These are phyloP conservation scores for Pardosa pseudoannulata DNA, from an alignment of 2,888 invertebrate species.

Conservation along the genomic window DNA sequence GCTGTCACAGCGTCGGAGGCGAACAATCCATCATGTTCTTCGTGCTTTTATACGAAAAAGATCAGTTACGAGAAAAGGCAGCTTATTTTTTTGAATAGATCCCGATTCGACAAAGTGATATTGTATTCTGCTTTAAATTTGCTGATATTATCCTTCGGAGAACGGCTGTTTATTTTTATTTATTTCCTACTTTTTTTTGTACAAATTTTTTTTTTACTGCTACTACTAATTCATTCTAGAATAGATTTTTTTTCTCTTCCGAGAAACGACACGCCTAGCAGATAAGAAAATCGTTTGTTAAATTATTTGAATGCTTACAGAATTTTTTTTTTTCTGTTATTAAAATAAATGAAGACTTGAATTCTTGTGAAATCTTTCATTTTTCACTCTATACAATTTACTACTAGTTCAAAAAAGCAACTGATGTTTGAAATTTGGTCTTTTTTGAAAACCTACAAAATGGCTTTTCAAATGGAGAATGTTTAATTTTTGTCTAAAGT, in stretches of 20 bases:
- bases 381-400: too few species aligned
- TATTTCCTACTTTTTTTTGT: neutral
- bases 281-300: too few species aligned
- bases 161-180: slow-evolving; percentile 24
- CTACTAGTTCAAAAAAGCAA: too few species aligned
- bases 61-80: slow-evolving; percentile 66
- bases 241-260: neutral
- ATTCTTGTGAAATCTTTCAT: too few species aligned
- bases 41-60: slow-evolving; percentile 68
- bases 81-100: slow-evolving; percentile 68
- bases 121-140: slow-evolving; percentile 70
- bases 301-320: too few species aligned
- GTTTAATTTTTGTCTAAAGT: too few species aligned
- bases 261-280: neutral
- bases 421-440: too few species aligned
- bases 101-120: slow-evolving; percentile 67
- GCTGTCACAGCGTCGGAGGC: slow-evolving; percentile 56
- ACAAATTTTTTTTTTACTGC: neutral
- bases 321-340: too few species aligned
- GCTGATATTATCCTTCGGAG: slow-evolving; percentile 61
- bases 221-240: neutral
- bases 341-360: too few species aligned
- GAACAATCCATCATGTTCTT: slow-evolving; percentile 63
- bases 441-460: too few species aligned
- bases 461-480: too few species aligned